Base-by-base conservation (phyloP, 2,888 invertebrate genomes). In the Myopa tessellatipennis region DNA sequence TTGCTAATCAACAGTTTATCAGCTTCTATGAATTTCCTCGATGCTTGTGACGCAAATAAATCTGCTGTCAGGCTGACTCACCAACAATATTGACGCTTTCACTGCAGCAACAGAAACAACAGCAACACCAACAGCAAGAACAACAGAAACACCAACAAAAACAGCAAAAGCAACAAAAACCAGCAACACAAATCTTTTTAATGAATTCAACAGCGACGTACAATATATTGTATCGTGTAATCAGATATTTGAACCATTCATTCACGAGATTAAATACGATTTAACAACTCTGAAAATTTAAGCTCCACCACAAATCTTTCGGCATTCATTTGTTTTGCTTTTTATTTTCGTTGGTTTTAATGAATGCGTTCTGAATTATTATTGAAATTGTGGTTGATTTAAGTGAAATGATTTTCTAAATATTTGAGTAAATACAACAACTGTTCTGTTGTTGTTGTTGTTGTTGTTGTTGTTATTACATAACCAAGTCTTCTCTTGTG, bases 1-100 rank as follows among this genome's bases (percentile, higher is more conserved):
- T 75, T 67, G 74, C 74, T 74, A 74, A 74, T 68, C 75, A 75
- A 58, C 58, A 68, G 69, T 75, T 68, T 75, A 69, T 74, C 50
- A 63, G 18, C 34, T 55, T 36, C 70, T 6, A 65, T 65, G 34
- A 38, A 65, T 65, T 65, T 65, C 14, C 65, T 12, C 36, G 10
- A 65, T 65, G 38, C 60, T 40, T 55, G 55, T 55, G 52, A 70
- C 55, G 52, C 8, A 70, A 70, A 70, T 70, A 70, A 70, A 52
- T 52, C 70, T 14, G 26, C 70, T 52, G 55, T 55, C 55, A 18
- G 55, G 16, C 4, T 65, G 38, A 36, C 34, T 65, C 65, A 38
- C 55, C 10, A 50, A 3, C 50, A 14, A 50, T 63, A 4, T 6
- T 18, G 61, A 5, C 61, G 61, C 34, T 18, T 63, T 16, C n/a